phyloP scores from a whole-genome alignment of 2,888 invertebrate genomes.

The Linnaemya tessellans region DNA sequence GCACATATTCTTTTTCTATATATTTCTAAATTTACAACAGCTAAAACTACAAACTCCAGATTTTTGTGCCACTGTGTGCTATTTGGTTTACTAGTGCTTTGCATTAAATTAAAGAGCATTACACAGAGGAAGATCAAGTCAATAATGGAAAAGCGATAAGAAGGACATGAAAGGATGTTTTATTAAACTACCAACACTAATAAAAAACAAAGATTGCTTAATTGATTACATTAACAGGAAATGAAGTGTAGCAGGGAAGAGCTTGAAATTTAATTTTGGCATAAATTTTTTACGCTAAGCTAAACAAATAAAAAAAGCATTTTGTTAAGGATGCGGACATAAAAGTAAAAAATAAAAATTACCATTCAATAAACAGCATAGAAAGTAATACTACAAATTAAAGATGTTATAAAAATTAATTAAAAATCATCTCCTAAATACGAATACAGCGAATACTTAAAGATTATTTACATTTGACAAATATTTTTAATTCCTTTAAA shows the following conservation, averaged over 20 bases:
- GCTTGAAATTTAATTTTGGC: constrained; percentile 28
- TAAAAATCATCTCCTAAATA: neutral
- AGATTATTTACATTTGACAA: neutral
- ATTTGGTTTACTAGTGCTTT: constrained; percentile 1
- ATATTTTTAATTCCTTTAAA: neutral
- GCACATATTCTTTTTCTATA: no score
- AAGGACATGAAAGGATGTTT: neutral
- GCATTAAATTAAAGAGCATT: constrained; percentile 20
- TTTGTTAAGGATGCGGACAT: neutral
- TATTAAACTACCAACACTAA: constrained; percentile 33
- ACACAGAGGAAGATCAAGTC: neutral
- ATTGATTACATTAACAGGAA: constrained; percentile 62
- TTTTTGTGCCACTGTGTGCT: neutral
- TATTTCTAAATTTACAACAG: no score
- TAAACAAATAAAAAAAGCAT: neutral
- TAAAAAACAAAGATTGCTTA: constrained; percentile 24
- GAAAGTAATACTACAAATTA: neutral
- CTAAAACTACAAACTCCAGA: no score
- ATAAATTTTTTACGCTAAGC: neutral
- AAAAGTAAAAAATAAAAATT: neutral
- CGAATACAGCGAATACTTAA: neutral
- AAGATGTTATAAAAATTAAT: neutral
- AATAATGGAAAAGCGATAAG: neutral
- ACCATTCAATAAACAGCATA: neutral
- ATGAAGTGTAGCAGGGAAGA: constrained; percentile 41